Base-by-base conservation (phyloP, 2,888 invertebrate species). In the Trimorus sp. region DNA sequence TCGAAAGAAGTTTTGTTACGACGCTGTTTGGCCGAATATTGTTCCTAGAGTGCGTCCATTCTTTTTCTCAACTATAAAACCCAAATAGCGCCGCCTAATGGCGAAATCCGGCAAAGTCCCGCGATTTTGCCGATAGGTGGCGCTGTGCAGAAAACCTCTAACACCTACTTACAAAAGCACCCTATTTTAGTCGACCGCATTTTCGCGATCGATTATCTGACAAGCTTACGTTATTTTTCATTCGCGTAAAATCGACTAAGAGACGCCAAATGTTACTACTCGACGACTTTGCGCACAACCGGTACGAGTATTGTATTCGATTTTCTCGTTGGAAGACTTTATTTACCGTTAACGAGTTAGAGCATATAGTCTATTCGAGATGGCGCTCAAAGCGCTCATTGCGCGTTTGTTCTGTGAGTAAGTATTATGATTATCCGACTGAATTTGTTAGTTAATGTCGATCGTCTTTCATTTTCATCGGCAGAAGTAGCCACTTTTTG, bases 231-330 rank as follows among this genome's bases (percentile, higher is more conserved):
- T 54, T 26, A 16, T 54, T 9, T 26, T 56, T 37, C 36, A 36
- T 26, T n/a, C 36, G 40, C n/a, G n/a, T n/a, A n/a, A 63, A 63
- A 49, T 59, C 2, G 9, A 53, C 15, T 8, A 26, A 51, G n/a
- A 45, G 56, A 36, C 16, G 53, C 53, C 53, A 53, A 53, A 53
- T 16, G 53, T 53, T 42, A 58, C 15, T 26, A 26, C 26, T 45
- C 75, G 12, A 12, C 12, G 15, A 53, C 53, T 82, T 83, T 80
- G 85, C 88, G 89, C 87, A 89, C 88, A 88, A 89, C 79, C 77
- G 75, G 74, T 78, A 79, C 40, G 49, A 53, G 16, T 26, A 76
- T 58, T 77, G 79, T 2, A 58, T 70, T 51, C 42, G 45, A 83
- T 69, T 7, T 60, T 56, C 66, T 79, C 80, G 65, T 74, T 48